Conservation (phyloP, 2,797 vertebrate species). For the Tiaroga cobitis region DNA sequence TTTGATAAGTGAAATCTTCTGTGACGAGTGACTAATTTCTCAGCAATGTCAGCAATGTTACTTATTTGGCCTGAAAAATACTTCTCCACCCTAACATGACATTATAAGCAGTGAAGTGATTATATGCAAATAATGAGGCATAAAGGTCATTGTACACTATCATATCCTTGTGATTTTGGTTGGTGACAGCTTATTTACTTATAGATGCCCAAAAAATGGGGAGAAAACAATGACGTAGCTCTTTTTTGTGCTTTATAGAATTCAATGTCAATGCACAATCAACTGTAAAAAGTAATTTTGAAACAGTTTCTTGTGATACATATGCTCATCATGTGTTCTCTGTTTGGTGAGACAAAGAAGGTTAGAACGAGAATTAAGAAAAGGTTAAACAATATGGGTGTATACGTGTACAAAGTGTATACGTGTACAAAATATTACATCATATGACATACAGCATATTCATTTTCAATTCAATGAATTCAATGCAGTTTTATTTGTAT, state of each 20-base stretch:
- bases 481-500: neutral
- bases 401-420: neutral
- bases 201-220: neutral
- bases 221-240: neutral
- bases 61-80: neutral
- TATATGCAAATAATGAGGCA: neutral
- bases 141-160: neutral
- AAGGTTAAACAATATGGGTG: neutral
- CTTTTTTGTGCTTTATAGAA: neutral
- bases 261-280: neutral
- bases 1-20: neutral
- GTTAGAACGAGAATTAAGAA: neutral
- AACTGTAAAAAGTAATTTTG: neutral
- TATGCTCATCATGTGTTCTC: neutral
- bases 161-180: neutral
- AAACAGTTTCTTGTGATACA: neutral
- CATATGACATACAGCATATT: neutral
- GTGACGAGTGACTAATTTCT: too few relatives aligned
- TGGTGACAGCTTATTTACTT: neutral
- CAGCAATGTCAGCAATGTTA: neutral
- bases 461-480: neutral
- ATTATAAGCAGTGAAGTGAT: neutral
- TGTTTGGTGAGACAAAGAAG: neutral
- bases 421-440: neutral
- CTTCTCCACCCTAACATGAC: neutral